phyloP scores from a whole-genome alignment of 2,888 invertebrate species.

The Lochmaea capreae region DNA sequence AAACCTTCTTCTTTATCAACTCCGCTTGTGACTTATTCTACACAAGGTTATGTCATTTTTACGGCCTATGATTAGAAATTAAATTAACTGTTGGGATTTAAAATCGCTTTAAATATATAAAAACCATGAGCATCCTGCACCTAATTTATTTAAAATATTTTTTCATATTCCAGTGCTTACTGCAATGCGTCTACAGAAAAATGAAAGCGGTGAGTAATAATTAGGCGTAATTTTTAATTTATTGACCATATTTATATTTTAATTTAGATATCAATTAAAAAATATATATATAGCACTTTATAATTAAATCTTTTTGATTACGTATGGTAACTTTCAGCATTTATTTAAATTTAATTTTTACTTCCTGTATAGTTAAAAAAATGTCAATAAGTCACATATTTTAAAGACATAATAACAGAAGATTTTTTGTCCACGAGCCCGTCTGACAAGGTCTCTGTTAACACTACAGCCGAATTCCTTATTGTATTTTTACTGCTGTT shows the following conservation, averaged over 20 bases:
- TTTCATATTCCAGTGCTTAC: constrained; percentile 74
- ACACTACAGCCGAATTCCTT: too few species aligned
- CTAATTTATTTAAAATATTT: constrained; percentile 28
- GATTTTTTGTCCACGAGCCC: too few species aligned
- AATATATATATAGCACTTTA: background rate
- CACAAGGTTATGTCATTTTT: background rate
- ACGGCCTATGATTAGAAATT: background rate
- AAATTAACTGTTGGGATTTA: background rate
- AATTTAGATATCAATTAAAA: background rate
- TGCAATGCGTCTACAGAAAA: constrained; percentile 83
- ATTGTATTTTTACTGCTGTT: too few species aligned
- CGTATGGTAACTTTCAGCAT: too few species aligned
- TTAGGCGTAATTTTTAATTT: constrained; percentile 39
- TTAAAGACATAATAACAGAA: too few species aligned
- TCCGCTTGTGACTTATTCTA: background rate
- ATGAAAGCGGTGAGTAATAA: constrained; percentile 78
- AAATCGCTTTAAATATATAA: background rate
- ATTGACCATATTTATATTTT: background rate
- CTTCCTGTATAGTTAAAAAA: too few species aligned
- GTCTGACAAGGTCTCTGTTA: too few species aligned
- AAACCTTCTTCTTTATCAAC: too few species aligned
- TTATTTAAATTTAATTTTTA: too few species aligned
- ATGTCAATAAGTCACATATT: too few species aligned
- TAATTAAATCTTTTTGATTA: background rate
- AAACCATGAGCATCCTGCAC: background rate